Conservation (phyloP, 2,797 vertebrate species). For the Bradypodion pumilum region DNA sequence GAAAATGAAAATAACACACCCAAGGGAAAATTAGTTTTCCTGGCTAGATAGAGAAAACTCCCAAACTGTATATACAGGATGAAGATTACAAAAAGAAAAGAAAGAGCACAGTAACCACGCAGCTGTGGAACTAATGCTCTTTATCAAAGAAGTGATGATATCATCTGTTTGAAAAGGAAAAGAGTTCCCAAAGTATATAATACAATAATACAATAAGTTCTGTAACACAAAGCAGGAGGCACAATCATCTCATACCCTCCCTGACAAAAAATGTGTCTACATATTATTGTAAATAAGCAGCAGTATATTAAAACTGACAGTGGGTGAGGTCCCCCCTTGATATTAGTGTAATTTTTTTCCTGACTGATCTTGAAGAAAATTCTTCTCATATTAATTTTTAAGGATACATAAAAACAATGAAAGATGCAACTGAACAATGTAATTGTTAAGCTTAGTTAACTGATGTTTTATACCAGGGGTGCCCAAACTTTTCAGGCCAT, state of each 20-base stretch:
- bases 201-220: not conserved
- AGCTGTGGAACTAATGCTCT: conserved; percentile 1
- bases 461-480: no score
- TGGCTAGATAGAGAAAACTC: conserved; percentile 11
- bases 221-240: conserved; percentile 10
- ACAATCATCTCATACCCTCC: not conserved
- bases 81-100: not conserved
- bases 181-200: conserved; percentile 1
- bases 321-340: no score
- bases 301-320: not conserved
- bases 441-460: not conserved
- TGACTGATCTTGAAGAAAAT: not conserved
- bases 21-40: conserved; percentile 23
- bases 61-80: conserved; percentile 14
- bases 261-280: not conserved
- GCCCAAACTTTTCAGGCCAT: no score
- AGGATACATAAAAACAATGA: rapidly evolving
- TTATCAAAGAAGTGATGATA: conserved; percentile 28
- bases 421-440: not conserved
- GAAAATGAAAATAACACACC: conserved; percentile 7
- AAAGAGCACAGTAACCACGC: not conserved
- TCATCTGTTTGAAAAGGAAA: conserved; percentile 33
- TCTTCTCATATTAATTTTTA: not conserved
- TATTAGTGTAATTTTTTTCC: not conserved
- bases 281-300: not conserved